Base-by-base conservation (phyloP, 2,888 invertebrate genomes). In the Microdon myrmicae region DNA sequence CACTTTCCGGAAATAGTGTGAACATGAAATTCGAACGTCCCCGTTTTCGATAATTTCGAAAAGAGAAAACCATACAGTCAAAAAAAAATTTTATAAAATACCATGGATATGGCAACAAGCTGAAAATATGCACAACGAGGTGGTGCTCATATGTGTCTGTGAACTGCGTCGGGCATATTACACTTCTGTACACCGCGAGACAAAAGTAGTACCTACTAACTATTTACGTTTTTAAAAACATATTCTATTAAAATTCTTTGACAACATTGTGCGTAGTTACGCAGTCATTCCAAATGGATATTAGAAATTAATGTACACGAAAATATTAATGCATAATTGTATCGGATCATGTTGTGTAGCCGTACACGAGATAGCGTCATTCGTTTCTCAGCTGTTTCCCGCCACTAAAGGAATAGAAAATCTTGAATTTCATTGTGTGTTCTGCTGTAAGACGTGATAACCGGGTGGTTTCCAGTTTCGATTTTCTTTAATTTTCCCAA, bases 341-440 rank as follows among this genome's bases (percentile, higher is more conserved):
- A 25, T 7, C 37, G 10, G 45, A 41, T 35, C 22, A 8, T 22
- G 14, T 10, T 25, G 61, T 51, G 61, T 64, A 56, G 61, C 51
- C 61, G 61, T 51, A 64, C 61, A 64, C 29, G 20, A 22, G 23
- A 51, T 56, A 64, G 61, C 61, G 61, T 64, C 61, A 64, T 56
- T 64, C 51, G 44, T 56, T 64, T 64, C 61, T 64, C 61, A 64
- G 61, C 61, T 64, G 61, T 64, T 64, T 64, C 61, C 61, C 61
- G 61, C 61, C 61, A 64, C 61, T 64, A 49, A 56, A 55, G 56
- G 45, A 61, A 48, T 54, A 51, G 51, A 51, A 56, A 47, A 56
- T 55, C 55, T 61, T 61, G 9, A 25, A 34, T 55, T 55, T 55
- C 61, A 55, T 61, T 61, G 61, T 61, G 56, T 61, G 56, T 45